Percentiles rank a stretch among this genome's conserved stretches.
Conservation (phyloP, 2,797 vertebrate species). For the Sebastolobus alascanus region DNA sequence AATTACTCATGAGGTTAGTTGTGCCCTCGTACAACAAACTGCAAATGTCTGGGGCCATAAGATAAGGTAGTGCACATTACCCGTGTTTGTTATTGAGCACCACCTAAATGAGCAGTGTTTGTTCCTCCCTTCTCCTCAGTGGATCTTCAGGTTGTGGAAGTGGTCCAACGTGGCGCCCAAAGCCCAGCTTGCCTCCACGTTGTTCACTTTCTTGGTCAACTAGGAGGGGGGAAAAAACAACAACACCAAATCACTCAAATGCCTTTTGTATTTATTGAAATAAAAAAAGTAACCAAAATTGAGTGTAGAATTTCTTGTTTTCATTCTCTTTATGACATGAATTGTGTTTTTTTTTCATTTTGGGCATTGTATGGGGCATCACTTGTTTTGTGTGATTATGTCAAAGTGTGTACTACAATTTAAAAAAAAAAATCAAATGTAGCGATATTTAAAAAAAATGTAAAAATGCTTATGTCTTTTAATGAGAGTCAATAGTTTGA, state of each 20-base stretch:
- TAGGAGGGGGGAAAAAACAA: slow-evolving; percentile 56
- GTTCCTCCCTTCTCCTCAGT: slow-evolving; percentile 62
- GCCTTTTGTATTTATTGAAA: slow-evolving; percentile 79
- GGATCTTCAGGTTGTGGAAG: slow-evolving; percentile 90
- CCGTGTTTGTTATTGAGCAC: slow-evolving; percentile 39
- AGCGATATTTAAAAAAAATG: no score
- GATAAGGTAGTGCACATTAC: slow-evolving; percentile 41
- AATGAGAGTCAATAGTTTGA: background rate
- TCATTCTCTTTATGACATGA: background rate
- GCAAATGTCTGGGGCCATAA: slow-evolving; percentile 18
- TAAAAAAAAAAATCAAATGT: no score
- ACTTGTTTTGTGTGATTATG: background rate
- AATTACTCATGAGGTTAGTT: slow-evolving; percentile 42
- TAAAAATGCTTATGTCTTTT: background rate
- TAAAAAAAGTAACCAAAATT: slow-evolving; percentile 53
- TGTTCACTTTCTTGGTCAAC: slow-evolving; percentile 96
- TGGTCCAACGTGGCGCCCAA: slow-evolving; percentile 94
- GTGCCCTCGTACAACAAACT: slow-evolving; percentile 17
- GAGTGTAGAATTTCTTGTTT: slow-evolving; percentile 3
- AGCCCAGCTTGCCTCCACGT: slow-evolving; percentile 97
- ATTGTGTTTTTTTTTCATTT: background rate
- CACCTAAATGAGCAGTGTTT: slow-evolving; percentile 36
- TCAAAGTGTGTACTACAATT: background rate
- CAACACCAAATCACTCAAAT: slow-evolving; percentile 69
- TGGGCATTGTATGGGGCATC: background rate